Evolutionary conservation across 2,797 vertebrate genomes (phyloP), one percentile per base, ranked within the genome.

Genomic region (Bradypodion pumilum): DNA sequence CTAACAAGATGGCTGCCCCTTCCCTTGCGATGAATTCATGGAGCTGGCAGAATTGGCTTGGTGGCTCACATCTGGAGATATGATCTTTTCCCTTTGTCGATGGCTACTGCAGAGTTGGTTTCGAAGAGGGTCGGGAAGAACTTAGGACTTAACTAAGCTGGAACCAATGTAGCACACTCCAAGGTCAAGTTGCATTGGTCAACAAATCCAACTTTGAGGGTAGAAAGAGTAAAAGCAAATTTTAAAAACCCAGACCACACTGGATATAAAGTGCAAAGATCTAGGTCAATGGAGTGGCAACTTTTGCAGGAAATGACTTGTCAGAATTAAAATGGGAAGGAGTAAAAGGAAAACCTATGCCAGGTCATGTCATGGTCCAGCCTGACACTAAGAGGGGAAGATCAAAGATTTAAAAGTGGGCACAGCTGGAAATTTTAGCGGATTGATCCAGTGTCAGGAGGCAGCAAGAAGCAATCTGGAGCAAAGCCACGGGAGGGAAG

Each of bases 11-110:
- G 70, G 83, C 60, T 74, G 77, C 77, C 70, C 60, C 44, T 74
- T 74, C 62, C 70, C 78, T 80, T 59, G 60, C 35, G 80, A 60
- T 74, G 60, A 74, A 80, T 59, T 19, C 49, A 74, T 44, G 29
- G 25, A 85, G 77, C 83, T 80, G 83, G 60, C 70, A 74, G 60
- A 66, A 74, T 7, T 56, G 12, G 29, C 46, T 59, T 32, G 40
- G 66, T 35, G 42, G 56, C 72, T 44, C 70, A 74, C 59, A 74
- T 65, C 29, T 44, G 37, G 46, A 32, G 62, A 59, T 60, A 42
- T 74, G 35, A 62, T 44, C 37, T n/a, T 35, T 85, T 44, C 74
- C 62, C 35, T 44, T 23, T 10, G 25, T 16, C 9, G 29, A 16
- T 70, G 66, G 32, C n/a, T 59, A 37, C 68, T 70, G 1, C 32